phyloP scores from a whole-genome alignment of 2,888 invertebrate species.

The Endomychus coccineus region DNA sequence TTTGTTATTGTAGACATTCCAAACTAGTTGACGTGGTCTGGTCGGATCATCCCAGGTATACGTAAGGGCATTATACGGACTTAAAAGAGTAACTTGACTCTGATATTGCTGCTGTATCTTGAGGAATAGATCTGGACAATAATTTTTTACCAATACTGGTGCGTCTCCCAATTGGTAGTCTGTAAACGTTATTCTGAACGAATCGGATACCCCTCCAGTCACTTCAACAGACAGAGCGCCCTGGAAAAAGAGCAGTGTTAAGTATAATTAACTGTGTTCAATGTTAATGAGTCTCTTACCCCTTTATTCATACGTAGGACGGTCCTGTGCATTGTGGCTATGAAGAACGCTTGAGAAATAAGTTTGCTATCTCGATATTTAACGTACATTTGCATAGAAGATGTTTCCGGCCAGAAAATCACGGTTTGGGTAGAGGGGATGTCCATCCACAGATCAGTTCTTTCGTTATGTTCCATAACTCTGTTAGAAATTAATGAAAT shows the following conservation, averaged over 20 bases:
- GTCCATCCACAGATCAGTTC: slow-evolving; percentile 77
- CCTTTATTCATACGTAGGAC: slow-evolving; percentile 78
- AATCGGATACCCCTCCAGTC: slow-evolving; percentile 63
- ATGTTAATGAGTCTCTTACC: slow-evolving; percentile 45
- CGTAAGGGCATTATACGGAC: slow-evolving; percentile 66
- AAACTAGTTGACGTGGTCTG: slow-evolving; percentile 61
- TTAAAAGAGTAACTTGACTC: slow-evolving; percentile 63
- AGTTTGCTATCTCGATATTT: slow-evolving; percentile 69
- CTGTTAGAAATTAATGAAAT: no score
- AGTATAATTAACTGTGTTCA: background rate
- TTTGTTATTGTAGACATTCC: slow-evolving; percentile 78
- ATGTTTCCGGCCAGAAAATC: slow-evolving; percentile 77
- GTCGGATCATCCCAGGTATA: slow-evolving; percentile 84
- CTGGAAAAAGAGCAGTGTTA: slow-evolving; percentile 41
- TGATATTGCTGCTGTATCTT: slow-evolving; percentile 63
- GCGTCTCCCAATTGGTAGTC: slow-evolving; percentile 71
- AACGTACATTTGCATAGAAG: slow-evolving; percentile 72
- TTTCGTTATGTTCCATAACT: slow-evolving; percentile 81
- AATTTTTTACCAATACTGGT: slow-evolving; percentile 76
- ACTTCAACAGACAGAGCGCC: slow-evolving; percentile 65
- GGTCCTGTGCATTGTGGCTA: slow-evolving; percentile 61
- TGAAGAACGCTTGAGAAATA: slow-evolving; percentile 70
- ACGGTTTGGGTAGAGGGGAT: slow-evolving; percentile 60
- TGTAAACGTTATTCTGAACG: slow-evolving; percentile 68
- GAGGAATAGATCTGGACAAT: slow-evolving; percentile 72